Evolutionary conservation across 2,797 vertebrate species (phyloP), one percentile per base, ranked within the genome.

Genomic region (Hyperoplus lanceolatus): DNA sequence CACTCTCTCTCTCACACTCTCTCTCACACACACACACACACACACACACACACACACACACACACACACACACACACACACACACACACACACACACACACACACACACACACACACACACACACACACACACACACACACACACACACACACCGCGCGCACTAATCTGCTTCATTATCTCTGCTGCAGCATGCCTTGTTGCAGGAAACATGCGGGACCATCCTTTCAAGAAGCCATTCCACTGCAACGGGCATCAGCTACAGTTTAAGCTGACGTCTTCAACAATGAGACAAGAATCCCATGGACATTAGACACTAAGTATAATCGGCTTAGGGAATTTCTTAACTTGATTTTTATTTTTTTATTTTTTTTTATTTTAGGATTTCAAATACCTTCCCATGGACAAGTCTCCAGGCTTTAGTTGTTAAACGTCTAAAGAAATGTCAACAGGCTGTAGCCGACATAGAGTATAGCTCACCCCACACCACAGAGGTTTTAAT

Each of bases 121-220:
- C 29, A 29, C 29, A 29, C 29, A 2, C 29, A 29, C 29, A 2
- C 29, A 29, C 29, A 2, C 29, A 29, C 29, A 2, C 2, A 29
- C 29, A 2, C 29, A 29, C 3, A 2, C 66, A 81, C n/a, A n/a
- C n/a, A n/a, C n/a, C n/a, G n/a, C n/a, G n/a, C 75, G 53, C 63
- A 51, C 46, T 73, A 78, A 78, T 82, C 79, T 36, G 66, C 77
- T 88, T 83, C 77, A 78, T 90, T 86, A 84, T 90, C 86, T 82
- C 50, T 68, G 79, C 66, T 58, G 63, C 78, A 18, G 62, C 83
- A 61, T 29, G 83, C 80, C 79, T 83, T 81, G 80, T 75, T 55
- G 70, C 41, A 70, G 75, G 72, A 78, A 83, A 81, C 79, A 41
- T 29, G 29, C 29, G 66, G 74, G 29, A 70, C 62, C 13, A 14